Base-by-base conservation (phyloP, 2,797 vertebrate species). In the Linurgus olivaceus region DNA sequence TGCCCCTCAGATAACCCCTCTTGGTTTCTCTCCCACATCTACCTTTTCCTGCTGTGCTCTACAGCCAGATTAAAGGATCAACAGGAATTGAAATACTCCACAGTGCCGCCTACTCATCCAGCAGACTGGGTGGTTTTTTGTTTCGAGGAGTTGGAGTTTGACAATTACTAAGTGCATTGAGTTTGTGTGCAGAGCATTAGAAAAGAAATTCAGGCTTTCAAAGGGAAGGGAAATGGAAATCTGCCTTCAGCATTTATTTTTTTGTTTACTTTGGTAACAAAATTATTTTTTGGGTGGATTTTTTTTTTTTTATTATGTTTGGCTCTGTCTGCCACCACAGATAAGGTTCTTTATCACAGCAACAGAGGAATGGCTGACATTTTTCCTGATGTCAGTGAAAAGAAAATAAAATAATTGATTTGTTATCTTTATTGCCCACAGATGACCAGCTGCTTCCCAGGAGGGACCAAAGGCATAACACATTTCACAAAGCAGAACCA, bases 391-490 rank as follows among this genome's bases (percentile, higher is more conserved):
- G 54, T 3, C 20, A 2, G 0, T 59, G 31, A 28, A 90, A 71
- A 51, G 17, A 77, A 57, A 83, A 47, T 4, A 17, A 52, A 62
- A 40, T 0, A 72, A 72, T 66, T 52, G 16, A 4, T 71, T 47
- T 77, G 15, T 52, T 77, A n/a, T 26, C 28, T 77, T 65, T 54
- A 23, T 59, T 35, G 28, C 42, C 33, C 31, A 17, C 1, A 20
- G 54, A 59, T 33, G 76, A 68, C 24, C 71, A 52, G 26, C 47
- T 78, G 2, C 26, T 70, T 67, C 58, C 38, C 55, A 13, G 9
- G 18, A 37, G 47, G 47, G 54, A 65, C n/a, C 7, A 8, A 33
- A 15, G n/a, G 9, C 1, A 0, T 28, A 37, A 44, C 0, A 1
- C 31, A 1, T 54, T 78, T 73, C 23, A 20, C 47, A 51, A 58